Base-by-base conservation (phyloP, 2,113 vertebrate species). In the Candoia aspera region DNA sequence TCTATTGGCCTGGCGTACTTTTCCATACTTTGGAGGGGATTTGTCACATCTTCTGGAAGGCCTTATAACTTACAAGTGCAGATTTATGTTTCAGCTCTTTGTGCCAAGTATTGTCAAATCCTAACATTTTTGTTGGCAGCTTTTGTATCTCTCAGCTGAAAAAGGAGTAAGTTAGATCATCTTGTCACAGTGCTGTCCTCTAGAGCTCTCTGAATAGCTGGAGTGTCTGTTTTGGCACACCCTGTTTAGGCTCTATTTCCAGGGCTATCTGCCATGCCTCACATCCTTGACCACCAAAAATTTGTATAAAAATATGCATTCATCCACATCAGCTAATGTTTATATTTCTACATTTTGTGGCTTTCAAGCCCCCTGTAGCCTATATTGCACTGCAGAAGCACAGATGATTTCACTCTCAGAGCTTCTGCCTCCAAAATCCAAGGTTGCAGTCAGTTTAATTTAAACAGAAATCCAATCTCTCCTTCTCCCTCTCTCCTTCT, bases 41-140 rank as follows among this genome's bases (percentile, higher is more conserved):
- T 96, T 96, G 95, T 94, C 95, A 96, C 93, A 88, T 96, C 93
- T 97, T 95, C 94, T 96, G 91, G 95, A 97, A 96, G 94, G 88
- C 92, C 95, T 93, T 96, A 94, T 96, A 95, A 96, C 95, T 96
- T 94, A 96, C 95, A 94, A 94, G 95, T 94, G 96, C 96, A 96
- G 97, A 96, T 96, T 95, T 96, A 96, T 92, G 90, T 93, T 96
- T 94, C 57, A 87, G 93, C 33, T 29, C 88, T 92, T 60, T 96
- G 96, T 96, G 96, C 97, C 96, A 97, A 96, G 93, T 90, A 95
- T 96, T 97, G 96, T 96, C 96, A 96, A 96, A 95, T 94, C 91
- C 94, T 93, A 94, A 96, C 91, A 92, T 97, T 97, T 97, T 96
- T 95, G 92, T 97, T 97, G 97, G 97, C 96, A 97, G 92, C 85